Base-by-base conservation (phyloP, 2,113 vertebrate genomes). In the Datnioides undecimradiatus region DNA sequence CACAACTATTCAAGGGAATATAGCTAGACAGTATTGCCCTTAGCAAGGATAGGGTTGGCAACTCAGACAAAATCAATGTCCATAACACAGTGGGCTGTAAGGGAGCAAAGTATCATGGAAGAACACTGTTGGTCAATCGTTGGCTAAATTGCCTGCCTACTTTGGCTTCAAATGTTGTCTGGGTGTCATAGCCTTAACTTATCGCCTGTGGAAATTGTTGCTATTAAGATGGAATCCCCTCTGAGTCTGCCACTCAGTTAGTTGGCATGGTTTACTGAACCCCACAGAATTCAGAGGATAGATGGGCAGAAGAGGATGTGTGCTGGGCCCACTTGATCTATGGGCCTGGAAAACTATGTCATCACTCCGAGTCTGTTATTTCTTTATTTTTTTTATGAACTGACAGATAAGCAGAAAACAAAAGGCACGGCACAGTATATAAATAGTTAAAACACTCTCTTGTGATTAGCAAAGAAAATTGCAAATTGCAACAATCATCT, bases 21-120 rank as follows among this genome's bases (percentile, higher is more conserved):
- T 66, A 55, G 76, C 73, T 21, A 76, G 86, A 90, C 84, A 76
- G 58, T 43, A 52, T 75, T 80, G 89, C 86, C 83, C 82, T 80
- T 34, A 88, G 91, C 87, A 84, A 79, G 29, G 36, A 58, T 19
- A 60, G 70, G 64, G 82, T 76, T 84, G 76, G 80, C 80, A 86
- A 90, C 75, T 80, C 77, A 74, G 87, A 88, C 78, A 85, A 88
- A 87, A 87, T 88, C 82, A 80, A 91, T 87, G 84, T 78, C 72
- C 86, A 64, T 66, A 80, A 74, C 79, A 63, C 85, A 80, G 65
- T 36, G 70, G 76, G 67, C 72, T 77, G 71, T 71, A 48, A 82
- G 49, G 69, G 80, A 86, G 71, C 82, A 88, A 75, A 85, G 74
- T 71, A 84, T 84, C 66, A 76, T 46, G 57, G 52, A 76, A 84